Percentiles rank a stretch among this genome's conserved stretches.
phyloP scores from a whole-genome alignment of 1,140 invertebrate genomes.

The Drosophila repleta region DNA sequence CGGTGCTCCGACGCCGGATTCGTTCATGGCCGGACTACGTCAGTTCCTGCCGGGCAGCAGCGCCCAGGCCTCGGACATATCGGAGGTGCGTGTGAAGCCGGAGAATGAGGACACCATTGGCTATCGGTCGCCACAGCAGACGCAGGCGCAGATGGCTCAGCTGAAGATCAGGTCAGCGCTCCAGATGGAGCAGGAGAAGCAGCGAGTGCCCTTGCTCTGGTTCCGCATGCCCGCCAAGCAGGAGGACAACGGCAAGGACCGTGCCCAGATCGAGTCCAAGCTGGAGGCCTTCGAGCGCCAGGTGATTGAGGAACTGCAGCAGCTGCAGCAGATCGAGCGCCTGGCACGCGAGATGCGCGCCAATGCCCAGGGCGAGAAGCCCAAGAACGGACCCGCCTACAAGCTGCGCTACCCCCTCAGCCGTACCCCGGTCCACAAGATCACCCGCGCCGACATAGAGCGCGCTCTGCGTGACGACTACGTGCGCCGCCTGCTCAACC shows the following conservation, averaged over 20 bases:
- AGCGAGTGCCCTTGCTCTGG: slow-evolving; percentile 60
- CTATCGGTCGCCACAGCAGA: slow-evolving; percentile 18
- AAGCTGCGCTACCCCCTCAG: slow-evolving; percentile 60
- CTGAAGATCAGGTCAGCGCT: slow-evolving; percentile 50
- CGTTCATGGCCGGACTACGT: slow-evolving; percentile 41
- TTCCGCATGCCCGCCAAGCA: slow-evolving; percentile 49
- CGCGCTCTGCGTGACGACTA: slow-evolving; percentile 68
- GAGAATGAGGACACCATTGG: slow-evolving; percentile 1
- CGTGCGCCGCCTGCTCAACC: slow-evolving; percentile 61
- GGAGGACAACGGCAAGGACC: slow-evolving; percentile 37
- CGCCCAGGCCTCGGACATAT: slow-evolving; percentile 65
- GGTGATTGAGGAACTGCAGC: slow-evolving; percentile 65
- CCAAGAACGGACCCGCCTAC: slow-evolving; percentile 14
- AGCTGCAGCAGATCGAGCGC: slow-evolving; percentile 71
- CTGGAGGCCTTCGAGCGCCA: slow-evolving; percentile 70
- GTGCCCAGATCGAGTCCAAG: slow-evolving; percentile 56
- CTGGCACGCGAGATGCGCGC: slow-evolving; percentile 69
- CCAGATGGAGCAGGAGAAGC: slow-evolving; percentile 26
- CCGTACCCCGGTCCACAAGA: slow-evolving; percentile 72
- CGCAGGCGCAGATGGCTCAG: slow-evolving; percentile 40
- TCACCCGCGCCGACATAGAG: slow-evolving; percentile 71
- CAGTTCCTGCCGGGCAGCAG: slow-evolving; percentile 31
- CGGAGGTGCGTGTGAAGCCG: slow-evolving; percentile 71
- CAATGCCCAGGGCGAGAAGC: slow-evolving; percentile 20
- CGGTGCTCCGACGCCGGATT: background rate